Conservation (phyloP, 2,113 vertebrate genomes). For the Salvelinus alpinus region DNA sequence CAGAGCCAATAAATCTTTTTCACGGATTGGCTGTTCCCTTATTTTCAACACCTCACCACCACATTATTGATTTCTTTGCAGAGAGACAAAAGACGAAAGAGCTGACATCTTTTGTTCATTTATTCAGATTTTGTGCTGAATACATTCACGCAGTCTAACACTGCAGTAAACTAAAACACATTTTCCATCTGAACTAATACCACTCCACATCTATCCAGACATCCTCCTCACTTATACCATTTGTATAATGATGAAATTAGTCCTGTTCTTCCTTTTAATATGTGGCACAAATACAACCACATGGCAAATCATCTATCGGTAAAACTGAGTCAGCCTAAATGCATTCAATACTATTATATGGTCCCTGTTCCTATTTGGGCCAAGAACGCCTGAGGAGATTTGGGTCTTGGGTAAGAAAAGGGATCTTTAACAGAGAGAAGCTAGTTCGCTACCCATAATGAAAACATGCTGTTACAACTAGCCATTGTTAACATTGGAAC, state of each 20-base stretch:
- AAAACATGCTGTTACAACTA: constrained; percentile 25
- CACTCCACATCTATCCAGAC: constrained; percentile 1
- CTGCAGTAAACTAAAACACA: constrained; percentile 24
- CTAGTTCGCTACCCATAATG: constrained; percentile 22
- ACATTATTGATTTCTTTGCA: neutral
- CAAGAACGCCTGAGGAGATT: constrained; percentile 23
- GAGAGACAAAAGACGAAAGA: constrained; percentile 1
- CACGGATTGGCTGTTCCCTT: neutral
- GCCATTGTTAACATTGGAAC: constrained; percentile 17
- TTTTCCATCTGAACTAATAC: constrained; percentile 14
- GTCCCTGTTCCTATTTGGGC: constrained; percentile 11
- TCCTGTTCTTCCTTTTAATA: neutral
- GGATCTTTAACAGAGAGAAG: constrained; percentile 2
- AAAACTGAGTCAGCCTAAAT: constrained; percentile 6
- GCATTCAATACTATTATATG: constrained; percentile 1
- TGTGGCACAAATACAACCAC: neutral
- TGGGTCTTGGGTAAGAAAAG: constrained; percentile 8
- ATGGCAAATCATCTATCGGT: neutral
- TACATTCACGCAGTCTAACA: constrained; percentile 16
- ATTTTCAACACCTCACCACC: constrained; percentile 28
- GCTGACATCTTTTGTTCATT: constrained; percentile 29
- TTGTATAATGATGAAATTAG: constrained; percentile 1
- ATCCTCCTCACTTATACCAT: constrained; percentile 6
- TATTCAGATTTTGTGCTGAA: constrained; percentile 14
- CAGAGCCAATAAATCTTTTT: neutral